These are phyloP conservation scores for Orestias chungarensis DNA, from an alignment of 2,797 vertebrate species.

Conservation along the genomic window DNA sequence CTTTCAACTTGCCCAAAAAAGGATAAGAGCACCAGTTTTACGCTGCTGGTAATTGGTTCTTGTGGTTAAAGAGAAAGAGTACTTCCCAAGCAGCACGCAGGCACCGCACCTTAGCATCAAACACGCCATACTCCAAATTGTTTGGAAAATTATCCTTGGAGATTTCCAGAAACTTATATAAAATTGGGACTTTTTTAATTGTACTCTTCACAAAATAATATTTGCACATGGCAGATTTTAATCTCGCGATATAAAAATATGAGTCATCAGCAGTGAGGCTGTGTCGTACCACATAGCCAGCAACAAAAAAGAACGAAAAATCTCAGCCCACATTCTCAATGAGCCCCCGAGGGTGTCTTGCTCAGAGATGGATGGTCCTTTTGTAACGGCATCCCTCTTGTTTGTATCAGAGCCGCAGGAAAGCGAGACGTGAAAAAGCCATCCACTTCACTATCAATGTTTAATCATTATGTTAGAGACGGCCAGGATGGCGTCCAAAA, in stretches of 20 bases:
- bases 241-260: neutral
- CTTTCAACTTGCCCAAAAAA: too few relatives aligned
- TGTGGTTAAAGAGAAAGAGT: too few relatives aligned
- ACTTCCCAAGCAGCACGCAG: too few relatives aligned
- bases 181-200: neutral
- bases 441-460: slow-evolving; percentile 57
- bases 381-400: slow-evolving; percentile 46
- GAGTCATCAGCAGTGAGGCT: neutral
- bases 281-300: slow-evolving; percentile 18
- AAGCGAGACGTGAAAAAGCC: slow-evolving; percentile 61
- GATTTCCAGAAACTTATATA: neutral
- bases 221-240: neutral
- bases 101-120: too few relatives aligned
- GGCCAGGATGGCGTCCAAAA: slow-evolving; percentile 8
- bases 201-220: neutral
- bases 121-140: too few relatives aligned
- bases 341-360: slow-evolving; percentile 32
- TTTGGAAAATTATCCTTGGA: slow-evolving; percentile 6
- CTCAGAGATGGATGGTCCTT: slow-evolving; percentile 55
- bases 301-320: slow-evolving; percentile 8
- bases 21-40: too few relatives aligned
- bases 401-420: slow-evolving; percentile 55
- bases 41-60: too few relatives aligned
- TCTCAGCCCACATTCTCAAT: slow-evolving; percentile 21
- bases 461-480: slow-evolving; percentile 53